Conservation (phyloP, 2,888 invertebrate species). For the Notocelia uddmanniana region DNA sequence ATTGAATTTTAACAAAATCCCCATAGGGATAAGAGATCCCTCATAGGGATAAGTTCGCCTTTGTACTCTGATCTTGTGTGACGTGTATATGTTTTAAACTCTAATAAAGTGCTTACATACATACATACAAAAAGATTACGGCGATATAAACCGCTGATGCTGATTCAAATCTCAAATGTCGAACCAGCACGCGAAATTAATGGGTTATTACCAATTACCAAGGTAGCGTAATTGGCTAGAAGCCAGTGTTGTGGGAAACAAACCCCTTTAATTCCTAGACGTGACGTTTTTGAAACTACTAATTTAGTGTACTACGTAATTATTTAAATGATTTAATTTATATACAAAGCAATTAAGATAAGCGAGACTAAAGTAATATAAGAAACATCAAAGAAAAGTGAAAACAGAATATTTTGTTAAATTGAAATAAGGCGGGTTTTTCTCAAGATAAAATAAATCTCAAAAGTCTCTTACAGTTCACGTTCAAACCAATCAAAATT, state of each 20-base stretch:
- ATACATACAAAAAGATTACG: too few relatives aligned
- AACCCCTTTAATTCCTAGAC: background rate
- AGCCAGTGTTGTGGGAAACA: background rate
- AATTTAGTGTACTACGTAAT: background rate
- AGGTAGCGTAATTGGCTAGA: background rate
- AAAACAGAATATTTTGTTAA: too few relatives aligned
- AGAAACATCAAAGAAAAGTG: background rate
- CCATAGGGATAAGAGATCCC: too few relatives aligned
- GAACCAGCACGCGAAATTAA: background rate
- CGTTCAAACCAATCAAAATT: too few relatives aligned
- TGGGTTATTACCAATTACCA: conserved; percentile 1
- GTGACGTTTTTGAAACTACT: background rate
- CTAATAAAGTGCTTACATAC: too few relatives aligned
- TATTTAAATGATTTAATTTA: too few relatives aligned
- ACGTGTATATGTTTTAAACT: too few relatives aligned
- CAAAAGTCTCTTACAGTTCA: too few relatives aligned
- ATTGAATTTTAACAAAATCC: conserved; percentile 17
- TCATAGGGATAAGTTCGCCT: too few relatives aligned
- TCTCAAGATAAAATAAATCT: background rate
- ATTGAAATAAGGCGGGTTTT: background rate
- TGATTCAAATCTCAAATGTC: conserved; percentile 19
- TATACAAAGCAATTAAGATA: background rate
- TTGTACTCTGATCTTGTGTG: too few relatives aligned
- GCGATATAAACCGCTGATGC: background rate
- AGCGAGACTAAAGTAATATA: background rate